phyloP scores from a whole-genome alignment of 2,113 vertebrate genomes.

The Tretioscincus oriximinensis region DNA sequence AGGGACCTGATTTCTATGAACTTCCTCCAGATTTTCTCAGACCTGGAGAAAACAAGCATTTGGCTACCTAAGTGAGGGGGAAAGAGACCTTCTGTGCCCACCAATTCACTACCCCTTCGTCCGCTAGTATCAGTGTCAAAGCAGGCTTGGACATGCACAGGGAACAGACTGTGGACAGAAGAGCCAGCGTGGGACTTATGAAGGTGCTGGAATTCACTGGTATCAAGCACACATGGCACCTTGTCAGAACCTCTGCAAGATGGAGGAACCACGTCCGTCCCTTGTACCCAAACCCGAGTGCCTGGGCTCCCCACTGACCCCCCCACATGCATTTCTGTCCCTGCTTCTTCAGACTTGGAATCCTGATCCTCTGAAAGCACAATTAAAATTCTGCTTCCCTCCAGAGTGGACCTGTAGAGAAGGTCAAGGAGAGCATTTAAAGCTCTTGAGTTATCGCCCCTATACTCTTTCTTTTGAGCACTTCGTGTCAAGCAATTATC shows the following conservation, averaged over 20 bases:
- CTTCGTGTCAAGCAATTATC: neutral
- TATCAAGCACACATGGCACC: too few relatives aligned
- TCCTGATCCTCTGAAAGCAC: slow-evolving; percentile 16
- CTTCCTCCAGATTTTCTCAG: neutral
- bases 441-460: neutral
- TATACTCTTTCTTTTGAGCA: neutral
- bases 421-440: neutral
- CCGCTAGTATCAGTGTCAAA: too few relatives aligned
- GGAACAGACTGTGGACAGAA: neutral
- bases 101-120: neutral
- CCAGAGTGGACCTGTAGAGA: neutral
- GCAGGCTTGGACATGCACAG: neutral
- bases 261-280: neutral
- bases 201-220: neutral
- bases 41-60: neutral
- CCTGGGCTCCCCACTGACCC: neutral
- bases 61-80: neutral
- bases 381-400: neutral
- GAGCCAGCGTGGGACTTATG: neutral
- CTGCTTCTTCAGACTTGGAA: neutral
- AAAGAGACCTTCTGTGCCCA: neutral
- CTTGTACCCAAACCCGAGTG: too few relatives aligned
- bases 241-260: neutral
- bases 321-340: neutral
- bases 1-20: neutral